Conservation (phyloP, 2,113 vertebrate genomes). For the Perccottus glenii region DNA sequence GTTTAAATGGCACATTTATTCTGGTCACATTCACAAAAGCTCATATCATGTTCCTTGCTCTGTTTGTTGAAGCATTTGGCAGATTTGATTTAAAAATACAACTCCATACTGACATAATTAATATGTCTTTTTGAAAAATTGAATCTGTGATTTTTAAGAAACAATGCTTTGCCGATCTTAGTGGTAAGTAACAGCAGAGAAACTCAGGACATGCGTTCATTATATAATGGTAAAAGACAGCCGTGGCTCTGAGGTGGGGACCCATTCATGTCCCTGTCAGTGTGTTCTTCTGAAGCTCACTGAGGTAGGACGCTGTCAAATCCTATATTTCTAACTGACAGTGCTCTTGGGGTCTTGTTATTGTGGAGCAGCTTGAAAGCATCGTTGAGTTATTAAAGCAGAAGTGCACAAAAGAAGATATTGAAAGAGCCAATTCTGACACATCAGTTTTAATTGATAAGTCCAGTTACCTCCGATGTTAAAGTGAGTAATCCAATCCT, state of each 20-base stretch:
- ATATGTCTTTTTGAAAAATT: too few relatives aligned
- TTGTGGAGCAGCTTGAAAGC: slow-evolving; percentile 12
- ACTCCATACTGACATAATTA: background rate
- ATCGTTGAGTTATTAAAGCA: background rate
- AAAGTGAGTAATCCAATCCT: background rate
- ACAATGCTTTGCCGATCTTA: background rate
- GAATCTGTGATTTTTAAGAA: too few relatives aligned
- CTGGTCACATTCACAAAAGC: too few relatives aligned
- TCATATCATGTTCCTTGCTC: too few relatives aligned
- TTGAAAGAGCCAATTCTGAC: background rate
- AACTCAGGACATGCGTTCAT: background rate
- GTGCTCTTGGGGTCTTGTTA: slow-evolving; percentile 28
- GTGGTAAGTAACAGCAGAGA: background rate
- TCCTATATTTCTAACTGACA: slow-evolving; percentile 21
- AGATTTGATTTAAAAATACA: slow-evolving; percentile 9
- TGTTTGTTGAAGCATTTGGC: too few relatives aligned
- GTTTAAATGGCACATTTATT: too few relatives aligned
- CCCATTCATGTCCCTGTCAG: slow-evolving; percentile 14
- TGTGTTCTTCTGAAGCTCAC: slow-evolving; percentile 20
- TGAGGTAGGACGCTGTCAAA: slow-evolving; percentile 8
- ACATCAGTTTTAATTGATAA: background rate
- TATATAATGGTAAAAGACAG: slow-evolving; percentile 24
- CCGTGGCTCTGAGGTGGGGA: slow-evolving; percentile 9
- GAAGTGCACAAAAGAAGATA: slow-evolving; percentile 2
- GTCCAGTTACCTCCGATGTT: background rate